These are phyloP conservation scores for Phodopus roborovskii DNA, from an alignment of 2,113 vertebrate genomes.

Conservation along the genomic window DNA sequence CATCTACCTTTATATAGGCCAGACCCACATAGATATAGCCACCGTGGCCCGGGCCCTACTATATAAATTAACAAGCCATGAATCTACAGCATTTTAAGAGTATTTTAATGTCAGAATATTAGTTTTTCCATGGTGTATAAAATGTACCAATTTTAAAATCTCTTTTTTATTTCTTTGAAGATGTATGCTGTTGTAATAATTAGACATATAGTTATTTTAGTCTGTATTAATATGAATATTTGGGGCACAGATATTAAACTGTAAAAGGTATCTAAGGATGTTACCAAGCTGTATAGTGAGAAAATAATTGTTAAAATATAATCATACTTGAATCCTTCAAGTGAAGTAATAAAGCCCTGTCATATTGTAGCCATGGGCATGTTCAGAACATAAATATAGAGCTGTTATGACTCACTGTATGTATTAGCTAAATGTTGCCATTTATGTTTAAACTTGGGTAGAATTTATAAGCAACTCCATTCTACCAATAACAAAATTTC, in stretches of 20 bases:
- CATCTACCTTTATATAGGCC: not conserved
- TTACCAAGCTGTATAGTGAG: not conserved
- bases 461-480: not conserved
- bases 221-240: not conserved
- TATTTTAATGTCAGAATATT: not conserved
- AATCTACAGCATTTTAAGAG: not conserved
- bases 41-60: not conserved
- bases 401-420: not conserved
- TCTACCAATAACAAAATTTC: not conserved
- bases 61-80: not conserved
- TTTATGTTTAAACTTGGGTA: not conserved
- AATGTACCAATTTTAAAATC: not conserved
- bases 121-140: not conserved
- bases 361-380: not conserved
- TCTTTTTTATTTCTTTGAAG: not conserved
- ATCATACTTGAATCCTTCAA: not conserved
- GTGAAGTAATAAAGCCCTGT: not conserved
- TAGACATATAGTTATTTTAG: not conserved
- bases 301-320: not conserved
- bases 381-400: not conserved
- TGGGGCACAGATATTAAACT: not conserved
- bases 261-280: no score
- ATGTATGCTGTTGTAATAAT: not conserved
- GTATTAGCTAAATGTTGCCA: no score
- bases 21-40: not conserved